Evolutionary conservation across 2,113 vertebrate genomes (phyloP), one percentile per base, ranked within the genome.

Genomic region (Ramphastos sulfuratus): DNA sequence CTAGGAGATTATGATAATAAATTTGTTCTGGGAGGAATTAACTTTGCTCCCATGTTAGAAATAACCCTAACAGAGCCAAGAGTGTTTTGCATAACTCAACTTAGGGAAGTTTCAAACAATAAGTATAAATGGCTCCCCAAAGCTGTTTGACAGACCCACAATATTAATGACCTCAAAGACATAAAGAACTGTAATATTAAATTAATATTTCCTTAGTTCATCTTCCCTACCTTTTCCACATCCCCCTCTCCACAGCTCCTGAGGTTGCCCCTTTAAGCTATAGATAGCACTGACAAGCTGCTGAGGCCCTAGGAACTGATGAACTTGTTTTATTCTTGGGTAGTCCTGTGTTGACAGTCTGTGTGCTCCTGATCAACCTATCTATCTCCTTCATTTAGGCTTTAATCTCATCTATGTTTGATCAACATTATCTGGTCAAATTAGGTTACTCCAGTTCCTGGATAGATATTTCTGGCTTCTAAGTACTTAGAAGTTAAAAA

Each of bases 1-100:
- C 31, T 83, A 79, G 59, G 24, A 96, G 85, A 93, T 93, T 96
- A 91, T 89, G 52, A 84, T 81, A 87, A 89, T 91, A 86, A 82
- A 70, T 94, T 71, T 91, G 61, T 92, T 93, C 77, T 87, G 50
- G n/a, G 64, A 89, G 70, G 70, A 94, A 93, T 93, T 90, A 84
- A 73, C 65, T 95, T 95, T 92, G 33, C 31, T 88, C 73, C 63
- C 73, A 61, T 60, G 54, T 88, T 85, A 86, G 73, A 88, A 93
- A 91, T 69, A 92, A 86, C 30, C 58, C 30, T 46, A 63, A 31
- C 48, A 91, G n/a, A 91, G 35, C 48, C 69, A 81, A 58, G 52
- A 91, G n/a, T 75, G 8, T 3, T 82, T 66, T 21, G 24, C 74
- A 50, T 65, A 94, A 42, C 16, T 39, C 44, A 89, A 79, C 59